These are phyloP conservation scores for Sus cebifrons DNA, from an alignment of 2,797 vertebrate species.

Conservation along the genomic window DNA sequence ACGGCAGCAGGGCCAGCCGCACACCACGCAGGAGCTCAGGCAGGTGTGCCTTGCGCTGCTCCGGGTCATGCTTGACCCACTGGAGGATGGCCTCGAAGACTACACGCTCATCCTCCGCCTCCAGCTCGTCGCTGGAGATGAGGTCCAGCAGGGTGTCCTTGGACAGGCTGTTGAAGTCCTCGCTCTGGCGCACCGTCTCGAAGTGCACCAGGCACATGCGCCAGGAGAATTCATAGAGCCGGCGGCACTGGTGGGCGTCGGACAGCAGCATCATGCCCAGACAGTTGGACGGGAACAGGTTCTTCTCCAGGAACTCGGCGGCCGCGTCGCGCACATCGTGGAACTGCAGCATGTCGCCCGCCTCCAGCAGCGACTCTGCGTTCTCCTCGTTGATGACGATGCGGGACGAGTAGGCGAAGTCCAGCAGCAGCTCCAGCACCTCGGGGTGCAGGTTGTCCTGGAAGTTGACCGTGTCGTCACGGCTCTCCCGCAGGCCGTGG, in stretches of 20 bases:
- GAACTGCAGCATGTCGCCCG: constrained; percentile 98
- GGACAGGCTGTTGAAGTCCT: constrained; percentile 95
- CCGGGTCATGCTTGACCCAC: constrained; percentile 95
- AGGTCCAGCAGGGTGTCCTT: constrained; percentile 96
- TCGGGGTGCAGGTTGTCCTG: constrained; percentile 97
- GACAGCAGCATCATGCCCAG: constrained; percentile 97
- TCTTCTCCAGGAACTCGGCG: constrained; percentile 96
- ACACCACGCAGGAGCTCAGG: constrained; percentile 94
- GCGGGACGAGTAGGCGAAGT: constrained; percentile 97
- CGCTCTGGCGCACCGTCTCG: constrained; percentile 94
- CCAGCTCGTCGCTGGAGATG: constrained; percentile 97
- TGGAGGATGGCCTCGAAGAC: constrained; percentile 95
- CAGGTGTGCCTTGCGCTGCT: constrained; percentile 92
- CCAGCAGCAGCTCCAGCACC: constrained; percentile 96
- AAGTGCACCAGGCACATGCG: constrained; percentile 97
- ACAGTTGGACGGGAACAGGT: constrained; percentile 96
- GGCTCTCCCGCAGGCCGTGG: constrained; percentile 95
- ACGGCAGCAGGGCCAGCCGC: constrained; percentile 95
- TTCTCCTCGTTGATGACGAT: constrained; percentile 97
- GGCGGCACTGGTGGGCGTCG: constrained; percentile 97
- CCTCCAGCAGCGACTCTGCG: constrained; percentile 96
- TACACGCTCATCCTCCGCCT: constrained; percentile 96
- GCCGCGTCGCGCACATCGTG: constrained; percentile 96
- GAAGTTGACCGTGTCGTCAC: constrained; percentile 96
- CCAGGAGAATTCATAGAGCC: constrained; percentile 96